Conservation (phyloP, 1,140 invertebrate species). For the Drosophila paulistorum region DNA sequence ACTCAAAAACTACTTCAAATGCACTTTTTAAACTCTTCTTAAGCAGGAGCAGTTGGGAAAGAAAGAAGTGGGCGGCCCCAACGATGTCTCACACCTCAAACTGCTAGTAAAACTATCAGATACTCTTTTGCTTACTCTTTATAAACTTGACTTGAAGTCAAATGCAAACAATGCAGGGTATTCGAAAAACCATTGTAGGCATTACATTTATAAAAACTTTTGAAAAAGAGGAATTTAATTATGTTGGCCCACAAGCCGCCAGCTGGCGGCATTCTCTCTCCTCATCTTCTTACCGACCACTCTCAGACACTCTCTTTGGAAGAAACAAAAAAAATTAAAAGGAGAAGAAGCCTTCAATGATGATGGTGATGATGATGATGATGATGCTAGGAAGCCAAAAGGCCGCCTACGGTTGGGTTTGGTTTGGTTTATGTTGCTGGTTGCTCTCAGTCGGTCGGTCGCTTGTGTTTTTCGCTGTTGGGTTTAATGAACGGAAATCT, state of each 20-base stretch:
- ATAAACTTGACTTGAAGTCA: too few species aligned
- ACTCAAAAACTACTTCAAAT: constrained; percentile 11
- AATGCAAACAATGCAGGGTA: neutral
- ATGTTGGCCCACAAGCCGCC: constrained; percentile 46
- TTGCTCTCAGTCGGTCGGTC: constrained; percentile 38
- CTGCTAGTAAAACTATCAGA: too few species aligned
- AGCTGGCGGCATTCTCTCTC: constrained; percentile 11
- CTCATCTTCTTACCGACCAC: neutral
- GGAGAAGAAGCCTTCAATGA: neutral
- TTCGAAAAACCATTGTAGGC: neutral
- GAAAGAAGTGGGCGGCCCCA: too few species aligned
- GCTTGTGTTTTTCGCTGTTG: constrained; percentile 66
- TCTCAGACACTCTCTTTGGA: neutral
- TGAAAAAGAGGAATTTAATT: constrained; percentile 75
- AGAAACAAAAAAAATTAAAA: constrained; percentile 35
- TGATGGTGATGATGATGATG: constrained; percentile 28
- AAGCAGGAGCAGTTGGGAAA: neutral
- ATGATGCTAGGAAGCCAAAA: constrained; percentile 44
- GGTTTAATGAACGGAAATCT: constrained; percentile 82
- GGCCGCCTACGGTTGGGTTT: constrained; percentile 54
- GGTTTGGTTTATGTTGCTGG: constrained; percentile 19
- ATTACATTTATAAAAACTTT: constrained; percentile 29
- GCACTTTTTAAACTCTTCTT: constrained; percentile 43
- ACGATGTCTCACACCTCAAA: too few species aligned
- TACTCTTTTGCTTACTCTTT: too few species aligned